Base-by-base conservation (phyloP, 2,113 vertebrate species). In the Salvelinus fontinalis region DNA sequence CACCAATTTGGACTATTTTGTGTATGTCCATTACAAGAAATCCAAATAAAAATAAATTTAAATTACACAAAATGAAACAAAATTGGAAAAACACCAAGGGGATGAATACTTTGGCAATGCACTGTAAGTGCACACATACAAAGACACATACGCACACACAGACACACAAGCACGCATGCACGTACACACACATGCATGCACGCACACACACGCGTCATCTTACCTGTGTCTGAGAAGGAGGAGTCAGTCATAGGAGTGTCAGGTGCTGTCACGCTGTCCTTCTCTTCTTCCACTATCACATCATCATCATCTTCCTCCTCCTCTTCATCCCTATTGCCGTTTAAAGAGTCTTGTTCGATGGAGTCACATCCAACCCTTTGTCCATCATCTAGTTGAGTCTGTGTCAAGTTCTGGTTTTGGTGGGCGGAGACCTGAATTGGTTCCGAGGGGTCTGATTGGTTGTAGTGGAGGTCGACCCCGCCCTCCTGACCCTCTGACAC, bases 201-300 rank as follows among this genome's bases (percentile, higher is more conserved):
- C 26, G 26, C 26, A 26, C 26, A 26, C 26, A 26, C 26, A 26
- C 26, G 1, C 24, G 24, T 24, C 24, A 26, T 26, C 26, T 26
- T 87, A 92, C 92, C 90, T 13, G 90, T 91, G 82, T 92, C 91
- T 74, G 91, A 91, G 81, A 83, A 90, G 14, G 91, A 90, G 1
- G 91, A 93, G 77, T 93, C 92, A 5, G 87, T 89, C 81, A 89
- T 90, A 3, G 77, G 84, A 54, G 86, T 89, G 70, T 89, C 90
- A 49, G 90, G 87, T 39, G 90, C 92, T 75, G 87, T 89, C 62
- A 81, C 65, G 79, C 78, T 90, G 85, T 24, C 82, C 57, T 84
- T 88, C 6, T 85, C 85, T 18, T 85, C 86, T 4, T 89, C 86
- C 39, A 80, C 90, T 66, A 79, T 74, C 73, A 90, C 90, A 76